Percentiles rank a stretch among this genome's conserved stretches.
phyloP scores from a whole-genome alignment of 2,888 invertebrate species.

The Yponomeuta plumbellus region DNA sequence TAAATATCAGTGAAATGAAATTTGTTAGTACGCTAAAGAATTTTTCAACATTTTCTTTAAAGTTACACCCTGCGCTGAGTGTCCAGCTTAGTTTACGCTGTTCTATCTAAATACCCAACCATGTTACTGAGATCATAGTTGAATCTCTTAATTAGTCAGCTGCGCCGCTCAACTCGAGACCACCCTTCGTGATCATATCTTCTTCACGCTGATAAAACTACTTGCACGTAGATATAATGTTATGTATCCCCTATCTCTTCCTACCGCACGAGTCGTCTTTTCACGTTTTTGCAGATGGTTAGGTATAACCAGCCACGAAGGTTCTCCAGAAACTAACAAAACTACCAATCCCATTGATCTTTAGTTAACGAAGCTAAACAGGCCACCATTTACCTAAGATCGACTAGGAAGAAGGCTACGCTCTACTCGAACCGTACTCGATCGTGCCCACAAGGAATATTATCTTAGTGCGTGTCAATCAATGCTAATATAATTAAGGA shows the following conservation, averaged over 20 bases:
- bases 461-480: not conserved
- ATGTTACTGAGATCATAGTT: not conserved
- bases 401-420: not conserved
- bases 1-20: no score
- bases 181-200: not conserved
- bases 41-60: no score
- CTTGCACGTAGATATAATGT: not conserved
- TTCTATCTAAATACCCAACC: not conserved
- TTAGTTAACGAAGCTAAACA: no score
- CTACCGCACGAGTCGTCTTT: not conserved
- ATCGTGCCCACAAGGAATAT: not conserved
- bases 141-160: not conserved
- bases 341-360: no score
- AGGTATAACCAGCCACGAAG: no score
- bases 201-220: not conserved
- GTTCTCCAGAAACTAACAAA: no score
- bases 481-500: no score
- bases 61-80: not conserved
- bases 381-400: no score
- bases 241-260: not conserved
- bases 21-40: no score
- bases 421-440: not conserved
- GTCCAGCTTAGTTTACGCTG: not conserved
- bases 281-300: not conserved
- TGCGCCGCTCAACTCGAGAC: not conserved